Percentiles rank a stretch among this genome's conserved stretches.
phyloP scores from a whole-genome alignment of 2,113 vertebrate genomes.

The Galbula dea region DNA sequence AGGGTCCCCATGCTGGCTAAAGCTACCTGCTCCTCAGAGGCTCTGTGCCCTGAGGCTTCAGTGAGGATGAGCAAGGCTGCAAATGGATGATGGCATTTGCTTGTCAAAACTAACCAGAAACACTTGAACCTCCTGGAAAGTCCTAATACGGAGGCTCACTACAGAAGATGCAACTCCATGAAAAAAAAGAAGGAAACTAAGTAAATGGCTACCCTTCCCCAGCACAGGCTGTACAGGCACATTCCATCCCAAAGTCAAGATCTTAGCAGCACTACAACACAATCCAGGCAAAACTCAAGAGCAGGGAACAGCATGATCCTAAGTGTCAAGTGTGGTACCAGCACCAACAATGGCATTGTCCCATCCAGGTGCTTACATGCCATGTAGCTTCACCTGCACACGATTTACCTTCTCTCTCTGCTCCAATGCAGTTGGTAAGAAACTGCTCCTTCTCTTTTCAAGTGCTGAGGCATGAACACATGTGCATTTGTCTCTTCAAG shows the following conservation, averaged over 20 bases:
- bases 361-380: background rate
- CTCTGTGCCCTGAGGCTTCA: background rate
- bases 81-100: background rate
- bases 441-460: background rate
- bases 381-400: background rate
- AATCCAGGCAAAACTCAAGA: background rate
- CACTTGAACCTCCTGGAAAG: background rate
- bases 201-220: background rate
- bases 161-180: background rate
- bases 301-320: no score
- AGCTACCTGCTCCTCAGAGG: rapidly evolving
- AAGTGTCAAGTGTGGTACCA: background rate
- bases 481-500: background rate
- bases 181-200: background rate
- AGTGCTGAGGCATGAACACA: background rate
- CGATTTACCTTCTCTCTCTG: background rate
- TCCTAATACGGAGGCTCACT: background rate
- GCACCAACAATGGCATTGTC: background rate
- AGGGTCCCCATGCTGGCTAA: background rate
- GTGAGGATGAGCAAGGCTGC: background rate
- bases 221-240: background rate
- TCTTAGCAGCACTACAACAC: background rate
- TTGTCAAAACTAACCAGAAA: background rate
- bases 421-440: background rate
- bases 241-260: background rate